Evolutionary conservation across 2,888 invertebrate species (phyloP).

Genomic region (Coelopa pilipes): DNA sequence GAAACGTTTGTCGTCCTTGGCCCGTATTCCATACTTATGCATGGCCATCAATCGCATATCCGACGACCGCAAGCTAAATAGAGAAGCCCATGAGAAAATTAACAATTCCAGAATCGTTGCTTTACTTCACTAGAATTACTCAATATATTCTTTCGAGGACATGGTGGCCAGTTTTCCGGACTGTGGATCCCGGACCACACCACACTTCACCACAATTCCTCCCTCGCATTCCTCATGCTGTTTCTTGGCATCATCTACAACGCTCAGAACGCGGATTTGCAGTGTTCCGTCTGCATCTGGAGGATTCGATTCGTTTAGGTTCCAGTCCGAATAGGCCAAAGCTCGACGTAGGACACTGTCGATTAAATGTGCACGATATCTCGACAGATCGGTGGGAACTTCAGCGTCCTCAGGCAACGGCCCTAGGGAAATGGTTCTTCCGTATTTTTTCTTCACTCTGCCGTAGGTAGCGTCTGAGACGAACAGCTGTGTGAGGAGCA

Average conservation of each 20-base stretch:
- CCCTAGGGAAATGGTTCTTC: neutral
- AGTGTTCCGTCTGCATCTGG: conserved; percentile 28
- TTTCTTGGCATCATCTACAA: conserved; percentile 30
- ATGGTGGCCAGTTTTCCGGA: conserved; percentile 69
- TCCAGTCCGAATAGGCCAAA: conserved; percentile 52
- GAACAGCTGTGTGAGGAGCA: conserved; percentile 49
- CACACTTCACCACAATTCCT: conserved; percentile 66
- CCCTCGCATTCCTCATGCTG: neutral
- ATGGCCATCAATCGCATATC: conserved; percentile 76
- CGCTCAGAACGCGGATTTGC: conserved; percentile 46
- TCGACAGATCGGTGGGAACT: conserved; percentile 43
- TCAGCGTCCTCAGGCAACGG: neutral
- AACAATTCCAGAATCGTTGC: neutral
- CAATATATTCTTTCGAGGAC: conserved; percentile 49
- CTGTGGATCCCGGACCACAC: conserved; percentile 72
- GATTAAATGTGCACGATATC: conserved; percentile 52
- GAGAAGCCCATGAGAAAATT: neutral
- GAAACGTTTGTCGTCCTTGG: conserved; percentile 68
- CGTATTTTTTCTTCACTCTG: neutral
- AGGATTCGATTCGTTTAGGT: conserved; percentile 37
- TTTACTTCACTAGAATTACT: conserved; percentile 42
- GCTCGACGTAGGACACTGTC: conserved; percentile 49
- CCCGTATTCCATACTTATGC: conserved; percentile 75
- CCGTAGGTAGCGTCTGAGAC: neutral
- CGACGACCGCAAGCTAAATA: conserved; percentile 69